Conservation (phyloP, 2,888 invertebrate genomes). For the Bellardia bayeri region DNA sequence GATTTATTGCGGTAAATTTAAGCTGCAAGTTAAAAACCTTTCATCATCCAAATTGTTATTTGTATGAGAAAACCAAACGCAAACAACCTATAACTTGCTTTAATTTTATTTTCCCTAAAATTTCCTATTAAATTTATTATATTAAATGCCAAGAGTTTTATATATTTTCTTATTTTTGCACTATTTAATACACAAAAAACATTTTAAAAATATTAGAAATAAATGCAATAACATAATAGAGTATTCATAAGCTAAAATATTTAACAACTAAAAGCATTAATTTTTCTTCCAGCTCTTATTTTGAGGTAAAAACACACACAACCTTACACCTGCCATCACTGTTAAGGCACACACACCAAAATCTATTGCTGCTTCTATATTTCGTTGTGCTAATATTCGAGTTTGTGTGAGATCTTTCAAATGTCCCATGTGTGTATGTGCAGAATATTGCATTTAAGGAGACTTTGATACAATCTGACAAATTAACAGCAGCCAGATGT, state of each 20-base stretch:
- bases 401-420: not conserved
- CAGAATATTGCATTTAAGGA: not conserved
- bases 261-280: not conserved
- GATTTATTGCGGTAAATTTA: too few species aligned
- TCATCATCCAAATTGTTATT: too few species aligned
- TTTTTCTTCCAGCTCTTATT: not conserved
- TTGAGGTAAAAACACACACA: not conserved
- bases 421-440: slow-evolving; percentile 14
- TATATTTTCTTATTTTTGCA: too few species aligned
- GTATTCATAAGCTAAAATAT: not conserved
- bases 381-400: not conserved
- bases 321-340: not conserved
- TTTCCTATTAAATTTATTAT: too few species aligned
- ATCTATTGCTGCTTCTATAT: not conserved
- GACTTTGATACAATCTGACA: slow-evolving; percentile 22
- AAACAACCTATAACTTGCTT: too few species aligned
- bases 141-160: too few species aligned
- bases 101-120: too few species aligned
- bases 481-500: slow-evolving; percentile 19
- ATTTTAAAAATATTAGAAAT: not conserved
- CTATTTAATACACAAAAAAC: too few species aligned
- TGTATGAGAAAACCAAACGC: too few species aligned
- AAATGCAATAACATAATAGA: not conserved
- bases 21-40: too few species aligned
- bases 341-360: not conserved